Conservation (phyloP, 2,797 vertebrate species). For the Darevskia nairensis region DNA sequence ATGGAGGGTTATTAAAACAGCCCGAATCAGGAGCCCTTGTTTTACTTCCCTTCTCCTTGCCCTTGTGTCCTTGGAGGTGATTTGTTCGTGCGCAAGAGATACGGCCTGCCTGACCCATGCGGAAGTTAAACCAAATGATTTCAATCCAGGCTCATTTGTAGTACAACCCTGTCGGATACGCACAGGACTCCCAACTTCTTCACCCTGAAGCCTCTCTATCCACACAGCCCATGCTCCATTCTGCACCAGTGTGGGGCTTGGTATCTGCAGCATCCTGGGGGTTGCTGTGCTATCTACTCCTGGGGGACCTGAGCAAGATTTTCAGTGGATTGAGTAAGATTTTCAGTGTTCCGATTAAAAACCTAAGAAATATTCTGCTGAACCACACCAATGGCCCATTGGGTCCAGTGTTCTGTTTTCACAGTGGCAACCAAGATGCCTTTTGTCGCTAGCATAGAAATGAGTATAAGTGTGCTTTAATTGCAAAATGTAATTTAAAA, state of each 20-base stretch:
- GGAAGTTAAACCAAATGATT: neutral
- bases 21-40: neutral
- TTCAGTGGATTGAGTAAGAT: neutral
- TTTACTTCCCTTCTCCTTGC: neutral
- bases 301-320: neutral
- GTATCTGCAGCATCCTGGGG: neutral
- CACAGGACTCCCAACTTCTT: neutral
- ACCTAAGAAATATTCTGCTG: too few species aligned
- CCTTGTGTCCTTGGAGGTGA: neutral
- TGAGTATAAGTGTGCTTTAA: neutral
- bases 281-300: too few species aligned
- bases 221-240: too few species aligned
- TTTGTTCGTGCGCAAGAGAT: neutral
- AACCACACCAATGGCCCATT: too few species aligned
- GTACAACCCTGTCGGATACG: neutral
- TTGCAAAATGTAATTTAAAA: neutral
- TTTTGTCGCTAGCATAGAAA: too few species aligned
- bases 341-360: neutral
- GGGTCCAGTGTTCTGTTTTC: too few species aligned
- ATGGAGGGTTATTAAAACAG: constrained; percentile 7
- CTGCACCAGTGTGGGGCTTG: neutral
- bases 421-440: too few species aligned
- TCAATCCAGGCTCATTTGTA: neutral
- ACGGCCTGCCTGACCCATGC: too few species aligned
- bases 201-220: neutral